These are phyloP conservation scores for Cyclophora albipunctata DNA, from an alignment of 2,888 invertebrate species.

Conservation along the genomic window DNA sequence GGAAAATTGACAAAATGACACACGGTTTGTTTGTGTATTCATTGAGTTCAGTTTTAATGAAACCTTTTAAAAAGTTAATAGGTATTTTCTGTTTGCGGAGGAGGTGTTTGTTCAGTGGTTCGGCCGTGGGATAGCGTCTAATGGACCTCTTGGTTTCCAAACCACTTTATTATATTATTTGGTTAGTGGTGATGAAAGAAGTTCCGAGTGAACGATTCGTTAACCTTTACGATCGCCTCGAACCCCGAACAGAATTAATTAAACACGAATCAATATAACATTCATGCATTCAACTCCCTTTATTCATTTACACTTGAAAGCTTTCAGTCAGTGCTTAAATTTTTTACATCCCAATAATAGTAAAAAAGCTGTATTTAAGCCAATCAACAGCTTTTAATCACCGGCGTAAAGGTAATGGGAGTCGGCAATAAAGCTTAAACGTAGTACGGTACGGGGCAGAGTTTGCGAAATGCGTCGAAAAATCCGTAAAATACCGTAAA, in stretches of 20 bases:
- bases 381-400: constrained; percentile 6
- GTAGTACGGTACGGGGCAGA: constrained; percentile 4
- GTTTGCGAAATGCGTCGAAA: constrained; percentile 31
- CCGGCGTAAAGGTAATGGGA: constrained; percentile 13
- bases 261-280: background rate
- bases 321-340: too few species aligned
- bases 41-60: constrained; percentile 24
- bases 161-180: background rate
- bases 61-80: constrained; percentile 30
- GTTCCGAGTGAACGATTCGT: too few species aligned
- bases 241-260: too few species aligned
- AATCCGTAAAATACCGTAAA: constrained; percentile 45
- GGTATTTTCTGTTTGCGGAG: constrained; percentile 21
- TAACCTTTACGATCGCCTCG: too few species aligned
- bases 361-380: background rate
- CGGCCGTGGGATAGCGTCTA: background rate
- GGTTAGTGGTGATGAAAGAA: too few species aligned
- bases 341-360: background rate
- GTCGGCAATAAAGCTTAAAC: constrained; percentile 17
- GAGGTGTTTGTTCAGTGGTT: constrained; percentile 4
- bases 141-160: background rate
- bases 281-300: background rate
- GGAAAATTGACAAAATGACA: constrained; percentile 22
- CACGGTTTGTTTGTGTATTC: constrained; percentile 15
- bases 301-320: too few species aligned